Conservation (phyloP, 2,888 invertebrate genomes). For the Malacosoma neustria region DNA sequence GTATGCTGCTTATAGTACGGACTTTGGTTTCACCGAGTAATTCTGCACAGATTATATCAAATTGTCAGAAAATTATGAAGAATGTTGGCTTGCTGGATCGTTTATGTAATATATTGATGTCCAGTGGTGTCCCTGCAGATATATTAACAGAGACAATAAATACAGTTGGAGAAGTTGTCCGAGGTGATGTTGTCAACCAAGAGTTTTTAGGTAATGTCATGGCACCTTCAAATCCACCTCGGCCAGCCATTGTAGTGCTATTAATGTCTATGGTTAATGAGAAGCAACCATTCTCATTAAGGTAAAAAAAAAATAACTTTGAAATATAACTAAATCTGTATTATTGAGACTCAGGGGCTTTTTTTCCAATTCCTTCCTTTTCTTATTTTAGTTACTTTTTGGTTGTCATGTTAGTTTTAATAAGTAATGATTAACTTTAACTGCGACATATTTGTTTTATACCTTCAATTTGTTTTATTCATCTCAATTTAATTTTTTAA, state of each 20-base stretch:
- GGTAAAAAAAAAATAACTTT: no score
- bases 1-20: conserved; percentile 91
- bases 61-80: conserved; percentile 93
- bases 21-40: conserved; percentile 96
- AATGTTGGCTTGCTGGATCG: conserved; percentile 78
- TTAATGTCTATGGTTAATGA: conserved; percentile 99
- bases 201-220: conserved; percentile 91
- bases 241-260: conserved; percentile 94
- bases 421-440: no score
- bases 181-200: conserved; percentile 93
- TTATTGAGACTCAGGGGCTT: no score
- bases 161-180: conserved; percentile 94
- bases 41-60: conserved; percentile 84
- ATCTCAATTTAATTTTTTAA: no score
- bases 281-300: conserved; percentile 89
- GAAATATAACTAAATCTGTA: no score
- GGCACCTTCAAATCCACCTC: conserved; percentile 94
- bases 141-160: conserved; percentile 97
- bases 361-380: no score
- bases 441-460: no score
- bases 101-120: conserved; percentile 94
- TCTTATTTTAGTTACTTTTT: no score
- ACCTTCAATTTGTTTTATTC: no score
- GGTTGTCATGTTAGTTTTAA: no score
- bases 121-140: conserved; percentile 96